Percentiles rank a stretch among this genome's conserved stretches.
Conservation (phyloP, 1,140 invertebrate genomes). For the Cydia fagiglandana region DNA sequence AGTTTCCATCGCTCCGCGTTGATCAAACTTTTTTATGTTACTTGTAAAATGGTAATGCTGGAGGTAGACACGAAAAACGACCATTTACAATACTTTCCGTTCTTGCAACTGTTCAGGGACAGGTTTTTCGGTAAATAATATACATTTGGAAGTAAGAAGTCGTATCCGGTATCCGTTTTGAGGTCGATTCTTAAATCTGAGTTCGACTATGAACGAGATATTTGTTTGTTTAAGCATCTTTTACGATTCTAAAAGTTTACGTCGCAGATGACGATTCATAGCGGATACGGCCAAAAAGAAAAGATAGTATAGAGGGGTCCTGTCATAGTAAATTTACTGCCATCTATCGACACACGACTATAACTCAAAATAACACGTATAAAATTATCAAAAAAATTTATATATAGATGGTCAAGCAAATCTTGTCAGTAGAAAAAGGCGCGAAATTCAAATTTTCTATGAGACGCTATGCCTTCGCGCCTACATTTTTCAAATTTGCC, state of each 20-base stretch:
- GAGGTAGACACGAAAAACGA: conserved; percentile 2
- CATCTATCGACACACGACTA: too few relatives aligned
- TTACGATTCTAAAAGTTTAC: background rate
- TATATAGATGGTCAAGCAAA: too few relatives aligned
- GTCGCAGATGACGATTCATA: background rate
- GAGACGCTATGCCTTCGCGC: too few relatives aligned
- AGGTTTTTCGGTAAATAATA: conserved; percentile 8
- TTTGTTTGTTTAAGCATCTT: background rate
- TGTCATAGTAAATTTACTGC: too few relatives aligned
- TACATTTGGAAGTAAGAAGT: background rate
- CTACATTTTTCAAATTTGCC: too few relatives aligned
- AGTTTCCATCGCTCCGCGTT: background rate
- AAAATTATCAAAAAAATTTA: too few relatives aligned
- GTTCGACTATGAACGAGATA: background rate
- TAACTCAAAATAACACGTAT: too few relatives aligned
- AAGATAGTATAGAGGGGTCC: too few relatives aligned
- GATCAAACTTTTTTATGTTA: conserved; percentile 17
- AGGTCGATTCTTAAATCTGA: background rate
- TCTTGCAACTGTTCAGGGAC: background rate
- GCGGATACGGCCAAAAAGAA: background rate
- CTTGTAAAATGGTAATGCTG: conserved; percentile 14
- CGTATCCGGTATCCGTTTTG: background rate
- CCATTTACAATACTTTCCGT: background rate
- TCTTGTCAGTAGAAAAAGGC: too few relatives aligned
- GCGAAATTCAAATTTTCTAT: too few relatives aligned